Conservation (phyloP, 2,113 vertebrate species). For the Seriola aureovittata region DNA sequence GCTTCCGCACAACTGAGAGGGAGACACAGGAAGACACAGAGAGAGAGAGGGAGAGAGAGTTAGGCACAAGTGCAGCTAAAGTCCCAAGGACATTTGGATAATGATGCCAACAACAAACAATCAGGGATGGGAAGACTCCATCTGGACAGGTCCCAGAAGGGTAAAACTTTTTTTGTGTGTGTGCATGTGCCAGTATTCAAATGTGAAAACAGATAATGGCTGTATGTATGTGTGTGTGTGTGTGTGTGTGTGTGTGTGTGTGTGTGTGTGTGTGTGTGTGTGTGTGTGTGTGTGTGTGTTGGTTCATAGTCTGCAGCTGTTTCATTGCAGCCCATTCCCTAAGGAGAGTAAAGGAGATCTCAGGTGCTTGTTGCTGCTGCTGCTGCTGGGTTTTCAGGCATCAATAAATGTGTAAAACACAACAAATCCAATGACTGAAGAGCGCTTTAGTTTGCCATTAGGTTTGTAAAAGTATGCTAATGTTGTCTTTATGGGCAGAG, state of each 20-base stretch:
- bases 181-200: neutral
- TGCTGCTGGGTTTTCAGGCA: slow-evolving; percentile 33
- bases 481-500: neutral
- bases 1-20: slow-evolving; percentile 92
- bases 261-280: neutral
- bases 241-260: neutral
- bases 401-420: slow-evolving; percentile 19
- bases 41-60: slow-evolving; percentile 12
- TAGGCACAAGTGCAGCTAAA: slow-evolving; percentile 27
- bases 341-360: slow-evolving; percentile 15
- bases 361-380: slow-evolving; percentile 23
- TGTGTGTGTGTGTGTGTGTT: slow-evolving; percentile 18
- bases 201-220: slow-evolving; percentile 14
- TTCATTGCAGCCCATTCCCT: slow-evolving; percentile 6
- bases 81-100: slow-evolving; percentile 57
- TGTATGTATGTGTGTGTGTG: neutral
- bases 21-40: neutral
- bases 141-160: slow-evolving; percentile 48
- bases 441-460: slow-evolving; percentile 3
- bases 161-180: slow-evolving; percentile 4
- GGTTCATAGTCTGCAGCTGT: slow-evolving; percentile 52
- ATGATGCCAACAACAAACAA: slow-evolving; percentile 39
- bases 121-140: slow-evolving; percentile 37
- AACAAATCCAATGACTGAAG: slow-evolving; percentile 12
- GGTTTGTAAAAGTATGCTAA: slow-evolving; percentile 1